Evolutionary conservation across 2,888 invertebrate genomes (phyloP), one percentile per base, ranked within the genome.

Genomic region (Meandrusa payeni): DNA sequence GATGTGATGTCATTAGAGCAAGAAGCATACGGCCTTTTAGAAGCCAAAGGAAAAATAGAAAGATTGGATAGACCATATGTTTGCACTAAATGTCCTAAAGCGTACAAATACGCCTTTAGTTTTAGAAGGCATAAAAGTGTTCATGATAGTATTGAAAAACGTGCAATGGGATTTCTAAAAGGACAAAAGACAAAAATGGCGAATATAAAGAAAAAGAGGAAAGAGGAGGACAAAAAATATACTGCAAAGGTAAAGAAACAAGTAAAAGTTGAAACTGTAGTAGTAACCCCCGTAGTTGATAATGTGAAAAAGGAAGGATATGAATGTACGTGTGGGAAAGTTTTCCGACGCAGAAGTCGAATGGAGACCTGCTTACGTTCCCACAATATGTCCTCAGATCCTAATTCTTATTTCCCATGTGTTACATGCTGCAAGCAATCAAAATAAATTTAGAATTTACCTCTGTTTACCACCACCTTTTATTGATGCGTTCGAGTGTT

Each of bases 361-460:
- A 76, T 86, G 76, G 77, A 86, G 41, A 80, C 82, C 0, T 87
- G 87, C 48, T 50, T 82, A 1, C 55, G 80, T 15, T 78, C 85
- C 0, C 87, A 87, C 32, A 74, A 73, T 9, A 45, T 69, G 2
- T 71, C 57, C 19, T 48, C 56, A 0, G 74, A 76, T 10, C 55
- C 55, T 0, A 57, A 60, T 17, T 59, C 61, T 0, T 55, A 50
- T 1, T 72, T 68, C 34, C 51, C 68, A 0, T 87, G 87, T 38
- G 54, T 67, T 1, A 72, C 77, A 0, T 87, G 86, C 44, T 55
- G 67, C 0, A 80, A 71, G 46, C 66, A 75, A 22, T 85, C 79
- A 19, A 74, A 70, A 38, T 4, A 3, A 15, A 20, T 60, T 61
- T 47, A 48, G 50, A 66, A 59, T 58, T 69, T 72, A 73, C 69